Percentiles rank a stretch among this genome's conserved stretches.
Conservation (phyloP, 2,113 vertebrate genomes). For the Nothobranchius kuhntae region DNA sequence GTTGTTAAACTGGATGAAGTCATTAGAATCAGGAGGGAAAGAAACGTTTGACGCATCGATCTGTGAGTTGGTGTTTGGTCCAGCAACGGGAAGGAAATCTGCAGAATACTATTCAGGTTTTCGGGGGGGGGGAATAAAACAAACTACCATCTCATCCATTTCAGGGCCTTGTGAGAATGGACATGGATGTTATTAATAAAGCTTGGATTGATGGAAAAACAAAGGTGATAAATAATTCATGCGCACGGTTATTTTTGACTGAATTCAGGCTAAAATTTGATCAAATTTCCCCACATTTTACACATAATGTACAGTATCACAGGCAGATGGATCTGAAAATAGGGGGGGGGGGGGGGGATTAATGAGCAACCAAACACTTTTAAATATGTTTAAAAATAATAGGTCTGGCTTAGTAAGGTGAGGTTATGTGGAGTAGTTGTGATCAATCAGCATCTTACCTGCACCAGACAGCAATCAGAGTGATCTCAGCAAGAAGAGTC, state of each 20-base stretch:
- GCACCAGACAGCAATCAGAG: background rate
- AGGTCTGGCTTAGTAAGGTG: background rate
- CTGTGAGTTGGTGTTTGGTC: slow-evolving; percentile 11
- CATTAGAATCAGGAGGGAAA: slow-evolving; percentile 7
- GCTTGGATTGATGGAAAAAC: slow-evolving; percentile 53
- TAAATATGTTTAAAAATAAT: background rate
- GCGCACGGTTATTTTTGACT: slow-evolving; percentile 43
- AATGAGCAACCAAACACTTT: slow-evolving; percentile 21
- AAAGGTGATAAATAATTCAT: slow-evolving; percentile 43
- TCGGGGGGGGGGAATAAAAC: slow-evolving; percentile 9
- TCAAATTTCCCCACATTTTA: background rate
- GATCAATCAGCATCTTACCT: background rate
- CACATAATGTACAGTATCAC: background rate
- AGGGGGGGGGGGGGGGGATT: background rate
- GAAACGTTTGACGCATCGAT: slow-evolving; percentile 4
- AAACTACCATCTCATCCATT: slow-evolving; percentile 64
- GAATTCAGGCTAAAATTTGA: no score
- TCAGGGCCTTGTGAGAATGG: slow-evolving; percentile 62
- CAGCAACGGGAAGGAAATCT: slow-evolving; percentile 22
- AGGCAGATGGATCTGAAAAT: background rate
- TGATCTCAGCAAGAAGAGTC: background rate
- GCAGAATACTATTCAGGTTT: slow-evolving; percentile 3
- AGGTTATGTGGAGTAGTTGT: background rate
- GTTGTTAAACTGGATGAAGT: slow-evolving; percentile 14
- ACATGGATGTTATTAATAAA: slow-evolving; percentile 50